A percentile compares a stretch with the other conserved stretches of the same genome.
Evolutionary conservation across 2,797 vertebrate species (phyloP).

Genomic region (Peromyscus attwateri): DNA sequence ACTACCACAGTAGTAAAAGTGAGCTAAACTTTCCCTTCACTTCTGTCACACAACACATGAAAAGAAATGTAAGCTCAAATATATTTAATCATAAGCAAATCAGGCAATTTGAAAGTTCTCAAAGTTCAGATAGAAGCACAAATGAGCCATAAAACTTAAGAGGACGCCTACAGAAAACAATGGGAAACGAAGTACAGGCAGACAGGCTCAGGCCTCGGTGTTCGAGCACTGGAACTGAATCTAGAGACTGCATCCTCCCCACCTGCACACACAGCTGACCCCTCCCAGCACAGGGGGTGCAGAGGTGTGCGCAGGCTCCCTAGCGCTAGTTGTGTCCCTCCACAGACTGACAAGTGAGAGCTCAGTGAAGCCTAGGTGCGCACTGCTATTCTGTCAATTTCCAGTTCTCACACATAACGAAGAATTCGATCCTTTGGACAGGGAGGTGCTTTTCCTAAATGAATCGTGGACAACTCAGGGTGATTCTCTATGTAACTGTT

Average conservation of each 20-base stretch:
- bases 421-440: neutral
- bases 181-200: neutral
- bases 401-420: neutral
- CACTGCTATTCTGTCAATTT: neutral
- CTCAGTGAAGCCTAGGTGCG: neutral
- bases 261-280: fast-evolving
- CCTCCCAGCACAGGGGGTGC: fast-evolving
- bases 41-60: neutral
- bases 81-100: neutral
- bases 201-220: neutral
- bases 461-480: neutral
- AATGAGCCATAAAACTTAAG: neutral
- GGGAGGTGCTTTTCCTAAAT: neutral
- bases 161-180: neutral
- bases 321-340: no score
- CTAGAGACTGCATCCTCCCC: neutral
- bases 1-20: fast-evolving
- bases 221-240: no score
- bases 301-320: neutral
- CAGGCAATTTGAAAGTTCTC: neutral
- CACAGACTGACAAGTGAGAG: neutral
- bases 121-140: neutral
- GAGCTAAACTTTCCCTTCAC: neutral
- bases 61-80: neutral
- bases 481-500: neutral